phyloP scores from a whole-genome alignment of 2,113 vertebrate genomes.

The Colaptes auratus region DNA sequence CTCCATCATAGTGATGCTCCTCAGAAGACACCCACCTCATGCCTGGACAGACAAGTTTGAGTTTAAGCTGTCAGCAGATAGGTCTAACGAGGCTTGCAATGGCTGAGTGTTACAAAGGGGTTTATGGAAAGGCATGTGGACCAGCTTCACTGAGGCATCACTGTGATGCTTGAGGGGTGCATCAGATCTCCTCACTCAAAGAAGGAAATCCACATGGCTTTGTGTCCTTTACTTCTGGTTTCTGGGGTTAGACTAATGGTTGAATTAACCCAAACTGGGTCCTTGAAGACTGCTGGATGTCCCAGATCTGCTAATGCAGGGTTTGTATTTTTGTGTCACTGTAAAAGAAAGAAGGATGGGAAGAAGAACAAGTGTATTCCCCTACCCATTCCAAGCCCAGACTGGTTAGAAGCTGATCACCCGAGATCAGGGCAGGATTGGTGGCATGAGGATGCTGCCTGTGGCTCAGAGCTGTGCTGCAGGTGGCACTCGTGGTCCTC shows the following conservation, averaged over 20 bases:
- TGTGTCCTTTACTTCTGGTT: not conserved
- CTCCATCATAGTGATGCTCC: not conserved
- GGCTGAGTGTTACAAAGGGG: not conserved
- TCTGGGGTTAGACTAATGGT: not conserved
- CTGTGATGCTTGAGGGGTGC: accelerated
- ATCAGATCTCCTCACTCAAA: not conserved
- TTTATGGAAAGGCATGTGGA: not conserved
- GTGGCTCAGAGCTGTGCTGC: conserved; percentile 16
- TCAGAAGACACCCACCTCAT: not conserved
- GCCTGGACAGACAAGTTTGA: accelerated
- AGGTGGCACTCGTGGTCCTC: conserved; percentile 69
- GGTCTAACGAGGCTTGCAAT: not conserved
- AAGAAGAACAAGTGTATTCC: not conserved
- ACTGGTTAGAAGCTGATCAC: too few species aligned
- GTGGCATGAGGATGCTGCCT: not conserved
- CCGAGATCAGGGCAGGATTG: not conserved
- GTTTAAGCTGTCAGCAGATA: not conserved
- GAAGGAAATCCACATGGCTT: not conserved
- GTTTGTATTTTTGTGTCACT: accelerated
- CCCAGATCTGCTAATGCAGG: not conserved
- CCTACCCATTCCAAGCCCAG: too few species aligned
- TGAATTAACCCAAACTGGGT: not conserved
- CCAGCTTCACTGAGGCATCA: accelerated
- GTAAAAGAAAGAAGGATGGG: not conserved
- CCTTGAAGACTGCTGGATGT: not conserved